Conservation (phyloP, 1,140 invertebrate species). For the Oedothorax gibbosus region DNA sequence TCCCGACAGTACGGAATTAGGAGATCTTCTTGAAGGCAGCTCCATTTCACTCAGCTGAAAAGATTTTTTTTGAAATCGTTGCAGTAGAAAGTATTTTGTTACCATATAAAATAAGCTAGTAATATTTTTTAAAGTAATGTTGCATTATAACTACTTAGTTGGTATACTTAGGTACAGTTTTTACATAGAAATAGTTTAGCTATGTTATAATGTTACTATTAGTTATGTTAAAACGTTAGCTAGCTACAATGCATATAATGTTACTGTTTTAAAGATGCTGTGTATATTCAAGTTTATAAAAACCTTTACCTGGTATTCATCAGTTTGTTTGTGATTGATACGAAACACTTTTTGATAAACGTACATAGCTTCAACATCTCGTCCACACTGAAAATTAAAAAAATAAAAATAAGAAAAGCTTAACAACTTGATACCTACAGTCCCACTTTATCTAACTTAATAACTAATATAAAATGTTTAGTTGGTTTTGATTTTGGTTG, state of each 20-base stretch:
- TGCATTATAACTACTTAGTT: neutral
- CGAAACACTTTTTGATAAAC: slow-evolving; percentile 74
- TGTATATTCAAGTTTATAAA: no score
- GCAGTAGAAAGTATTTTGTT: neutral
- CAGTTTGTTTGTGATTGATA: slow-evolving; percentile 65
- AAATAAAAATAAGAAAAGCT: neutral
- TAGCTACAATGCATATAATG: neutral
- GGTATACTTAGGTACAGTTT: neutral
- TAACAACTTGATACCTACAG: neutral
- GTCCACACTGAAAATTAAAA: slow-evolving; percentile 75
- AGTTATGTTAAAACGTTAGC: no score
- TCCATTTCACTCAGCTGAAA: slow-evolving; percentile 75
- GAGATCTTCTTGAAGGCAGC: slow-evolving; percentile 73
- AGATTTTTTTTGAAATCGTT: neutral
- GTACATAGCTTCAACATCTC: slow-evolving; percentile 81
- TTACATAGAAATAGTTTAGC: neutral
- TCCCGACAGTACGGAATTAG: slow-evolving; percentile 58
- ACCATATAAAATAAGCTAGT: neutral
- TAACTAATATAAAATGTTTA: neutral
- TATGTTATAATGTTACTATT: no score
- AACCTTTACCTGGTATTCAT: slow-evolving; percentile 72
- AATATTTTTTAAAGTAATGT: neutral
- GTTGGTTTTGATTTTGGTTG: no score
- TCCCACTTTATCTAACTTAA: neutral
- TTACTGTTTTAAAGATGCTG: no score